These are phyloP conservation scores for Melinopterus prodromus DNA, from an alignment of 2,888 invertebrate genomes.

Conservation along the genomic window DNA sequence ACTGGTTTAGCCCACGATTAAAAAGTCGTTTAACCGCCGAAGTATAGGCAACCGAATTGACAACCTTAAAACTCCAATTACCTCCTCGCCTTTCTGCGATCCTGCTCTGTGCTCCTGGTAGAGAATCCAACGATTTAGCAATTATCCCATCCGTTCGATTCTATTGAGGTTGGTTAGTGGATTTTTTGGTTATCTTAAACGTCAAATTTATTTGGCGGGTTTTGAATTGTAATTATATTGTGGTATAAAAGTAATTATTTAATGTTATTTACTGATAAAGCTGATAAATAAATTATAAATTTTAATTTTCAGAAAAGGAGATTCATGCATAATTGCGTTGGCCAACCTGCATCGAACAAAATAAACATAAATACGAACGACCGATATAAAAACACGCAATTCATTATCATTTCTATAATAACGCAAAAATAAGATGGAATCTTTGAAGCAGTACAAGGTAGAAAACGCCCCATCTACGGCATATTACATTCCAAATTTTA, in stretches of 20 bases:
- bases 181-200: not conserved
- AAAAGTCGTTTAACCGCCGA: too few relatives aligned
- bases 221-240: not conserved
- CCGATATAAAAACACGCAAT: not conserved
- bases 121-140: not conserved
- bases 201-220: not conserved
- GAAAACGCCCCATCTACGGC: conserved; percentile 68
- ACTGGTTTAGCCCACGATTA: too few relatives aligned
- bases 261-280: not conserved
- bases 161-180: not conserved
- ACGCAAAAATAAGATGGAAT: conserved; percentile 13
- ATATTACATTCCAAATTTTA: conserved; percentile 88
- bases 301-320: not conserved
- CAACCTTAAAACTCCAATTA: too few relatives aligned
- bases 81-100: too few relatives aligned
- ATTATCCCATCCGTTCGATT: too few relatives aligned
- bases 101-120: too few relatives aligned
- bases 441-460: conserved; percentile 46
- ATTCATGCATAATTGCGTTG: not conserved
- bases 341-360: not conserved
- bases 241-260: not conserved
- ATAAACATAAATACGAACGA: not conserved
- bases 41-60: too few relatives aligned
- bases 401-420: conserved; percentile 11
- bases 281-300: not conserved